Conservation (phyloP, 1,140 invertebrate genomes). For the Dermatophagoides farinae region DNA sequence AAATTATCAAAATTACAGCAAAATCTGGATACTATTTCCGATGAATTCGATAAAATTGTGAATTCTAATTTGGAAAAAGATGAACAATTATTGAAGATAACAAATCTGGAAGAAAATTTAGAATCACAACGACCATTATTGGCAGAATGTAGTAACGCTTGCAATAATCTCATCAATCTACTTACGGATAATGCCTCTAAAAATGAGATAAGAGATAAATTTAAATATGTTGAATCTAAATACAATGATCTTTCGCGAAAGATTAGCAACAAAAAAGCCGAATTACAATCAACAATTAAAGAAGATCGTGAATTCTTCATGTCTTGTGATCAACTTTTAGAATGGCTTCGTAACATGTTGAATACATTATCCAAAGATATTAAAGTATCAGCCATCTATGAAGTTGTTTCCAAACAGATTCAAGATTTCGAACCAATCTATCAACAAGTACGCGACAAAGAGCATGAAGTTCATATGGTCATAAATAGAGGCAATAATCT, state of each 20-base stretch:
- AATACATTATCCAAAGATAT: conserved; percentile 46
- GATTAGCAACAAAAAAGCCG: conserved; percentile 54
- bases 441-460: conserved; percentile 61
- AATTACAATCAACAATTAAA: conserved; percentile 60
- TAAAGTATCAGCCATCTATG: conserved; percentile 61
- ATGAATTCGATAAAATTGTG: conserved; percentile 57
- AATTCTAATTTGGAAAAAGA: conserved; percentile 47
- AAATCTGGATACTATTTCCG: conserved; percentile 57
- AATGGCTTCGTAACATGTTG: conserved; percentile 58
- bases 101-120: conserved; percentile 57
- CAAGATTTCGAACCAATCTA: conserved; percentile 70
- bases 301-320: conserved; percentile 56
- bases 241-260: conserved; percentile 69
- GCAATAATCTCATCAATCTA: conserved; percentile 60
- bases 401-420: conserved; percentile 61
- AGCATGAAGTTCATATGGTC: conserved; percentile 82
- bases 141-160: conserved; percentile 65
- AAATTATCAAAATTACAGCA: conserved; percentile 53
- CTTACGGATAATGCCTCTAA: conserved; percentile 72
- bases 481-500: conserved; percentile 51
- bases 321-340: conserved; percentile 58
- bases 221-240: conserved; percentile 54
- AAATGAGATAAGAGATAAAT: conserved; percentile 68
- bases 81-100: conserved; percentile 57
- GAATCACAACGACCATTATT: conserved; percentile 63